phyloP scores from a whole-genome alignment of 1,140 invertebrate species.

The Ridgeia piscesae region DNA sequence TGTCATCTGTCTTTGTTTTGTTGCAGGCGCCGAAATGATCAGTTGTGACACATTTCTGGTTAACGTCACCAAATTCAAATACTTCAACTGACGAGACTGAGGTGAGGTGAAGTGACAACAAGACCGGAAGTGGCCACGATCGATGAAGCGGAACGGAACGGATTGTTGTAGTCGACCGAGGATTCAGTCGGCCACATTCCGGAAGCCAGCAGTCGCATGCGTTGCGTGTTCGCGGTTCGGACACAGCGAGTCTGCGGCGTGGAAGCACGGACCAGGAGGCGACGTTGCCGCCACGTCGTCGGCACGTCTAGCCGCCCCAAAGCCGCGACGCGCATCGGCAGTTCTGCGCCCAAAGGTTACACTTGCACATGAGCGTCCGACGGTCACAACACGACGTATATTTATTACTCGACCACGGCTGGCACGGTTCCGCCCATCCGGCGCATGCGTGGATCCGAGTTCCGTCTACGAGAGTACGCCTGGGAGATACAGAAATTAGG shows the following conservation, averaged over 20 bases:
- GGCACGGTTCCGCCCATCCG: slow-evolving; percentile 11
- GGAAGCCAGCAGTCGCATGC: background rate
- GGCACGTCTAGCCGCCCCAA: background rate
- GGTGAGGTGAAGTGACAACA: background rate
- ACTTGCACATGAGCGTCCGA: slow-evolving; percentile 2
- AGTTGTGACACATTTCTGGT: background rate
- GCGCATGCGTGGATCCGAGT: slow-evolving; percentile 9
- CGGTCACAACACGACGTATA: slow-evolving; percentile 4
- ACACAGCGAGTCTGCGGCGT: background rate
- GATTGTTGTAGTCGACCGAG: background rate
- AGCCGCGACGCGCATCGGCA: background rate
- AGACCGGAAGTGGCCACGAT: background rate
- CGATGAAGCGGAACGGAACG: background rate
- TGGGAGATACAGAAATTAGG: background rate
- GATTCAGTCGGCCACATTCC: background rate
- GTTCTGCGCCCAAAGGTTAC: slow-evolving; percentile 22
- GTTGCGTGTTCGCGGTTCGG: background rate
- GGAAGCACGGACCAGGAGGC: background rate
- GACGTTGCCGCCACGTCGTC: background rate
- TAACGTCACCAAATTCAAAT: background rate
- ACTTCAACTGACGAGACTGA: background rate
- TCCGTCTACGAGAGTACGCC: background rate
- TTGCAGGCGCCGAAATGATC: background rate
- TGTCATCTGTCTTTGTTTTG: background rate
- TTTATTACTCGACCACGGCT: slow-evolving; percentile 2